Evolutionary conservation across 2,797 vertebrate species (phyloP), one percentile per base, ranked within the genome.

Genomic region (Gorsachius magnificus): DNA sequence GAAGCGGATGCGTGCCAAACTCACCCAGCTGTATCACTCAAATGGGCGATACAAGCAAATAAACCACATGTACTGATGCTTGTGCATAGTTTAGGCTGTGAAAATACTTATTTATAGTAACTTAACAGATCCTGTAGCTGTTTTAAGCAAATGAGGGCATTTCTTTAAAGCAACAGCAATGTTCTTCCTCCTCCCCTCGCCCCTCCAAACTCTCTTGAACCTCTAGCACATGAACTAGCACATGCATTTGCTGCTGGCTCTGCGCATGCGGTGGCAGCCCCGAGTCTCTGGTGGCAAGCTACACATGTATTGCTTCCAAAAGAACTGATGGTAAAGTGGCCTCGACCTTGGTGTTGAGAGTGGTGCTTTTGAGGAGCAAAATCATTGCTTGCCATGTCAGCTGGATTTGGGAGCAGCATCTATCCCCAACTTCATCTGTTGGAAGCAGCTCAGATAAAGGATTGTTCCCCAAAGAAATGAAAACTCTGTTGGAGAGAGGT

Each of bases 191-290:
- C 18, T 64, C 45, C 18, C 22, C 19, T 61, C 11, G 13, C 7
- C 41, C 19, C 5, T 68, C 41, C 41, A 43, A 56, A 69, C 25
- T 33, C 54, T 74, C 43, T 31, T 20, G 54, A 74, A 38, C 50
- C n/a, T 79, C 35, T 48, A 36, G 29, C 11, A 5, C 6, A 5
- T 26, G 64, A 31, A 21, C 71, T 79, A 41, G 13, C 57, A 26
- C 5, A 4, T 8, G 22, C 3, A 5, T 56, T 82, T 41, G 11
- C 41, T 54, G 38, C n/a, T 46, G 46, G 48, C 15, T 65, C 3
- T 28, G 41, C 1, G 1, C 18, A 2, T 16, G 22, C 0, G 2
- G 36, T 81, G 33, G 36, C 38, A 38, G 38, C 33, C 24, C 45
- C 24, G 18, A n/a, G 35, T 33, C 71, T 63, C 57, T 70, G 50